Percentiles rank a stretch among this genome's conserved stretches.
Evolutionary conservation across 2,888 invertebrate species (phyloP).

Genomic region (Agrochola circellaris): DNA sequence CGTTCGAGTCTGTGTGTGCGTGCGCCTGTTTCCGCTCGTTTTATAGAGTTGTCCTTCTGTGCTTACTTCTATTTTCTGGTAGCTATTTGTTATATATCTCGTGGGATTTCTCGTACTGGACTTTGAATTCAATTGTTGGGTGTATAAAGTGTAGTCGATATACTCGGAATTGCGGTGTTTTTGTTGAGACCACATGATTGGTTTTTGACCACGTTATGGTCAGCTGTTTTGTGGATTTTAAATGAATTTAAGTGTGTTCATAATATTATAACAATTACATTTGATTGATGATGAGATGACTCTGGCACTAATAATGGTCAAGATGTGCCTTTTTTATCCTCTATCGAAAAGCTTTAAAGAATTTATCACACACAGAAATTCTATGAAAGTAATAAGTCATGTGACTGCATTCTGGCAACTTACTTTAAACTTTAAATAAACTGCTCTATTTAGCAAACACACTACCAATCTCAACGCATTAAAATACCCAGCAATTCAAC

Average conservation of each 20-base stretch:
- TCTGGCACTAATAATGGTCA: not conserved
- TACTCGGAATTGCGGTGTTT: constrained; percentile 21
- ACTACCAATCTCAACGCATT: constrained; percentile 7
- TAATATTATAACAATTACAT: not conserved
- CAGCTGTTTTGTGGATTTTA: constrained; percentile 4
- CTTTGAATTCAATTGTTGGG: constrained; percentile 62
- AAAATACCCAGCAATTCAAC: constrained; percentile 15
- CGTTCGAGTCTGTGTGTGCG: not conserved
- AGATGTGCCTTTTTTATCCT: not conserved
- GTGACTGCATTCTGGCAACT: not conserved
- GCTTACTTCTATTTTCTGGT: not conserved
- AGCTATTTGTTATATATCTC: constrained; percentile 60
- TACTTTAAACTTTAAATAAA: not conserved
- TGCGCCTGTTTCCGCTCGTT: not conserved
- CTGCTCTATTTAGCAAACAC: not conserved
- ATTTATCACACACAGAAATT: not conserved
- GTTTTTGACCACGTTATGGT: constrained; percentile 35
- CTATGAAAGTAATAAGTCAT: not conserved
- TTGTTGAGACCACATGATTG: constrained; percentile 44
- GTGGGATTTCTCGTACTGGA: constrained; percentile 57
- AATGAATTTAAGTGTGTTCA: not conserved
- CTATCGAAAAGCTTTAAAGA: not conserved
- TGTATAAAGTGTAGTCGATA: constrained; percentile 44
- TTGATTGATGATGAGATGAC: not conserved
- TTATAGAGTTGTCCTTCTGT: constrained; percentile 10